A percentile compares a stretch with the other conserved stretches of the same genome.
phyloP scores from a whole-genome alignment of 2,888 invertebrate genomes.

The Hirudinaria manillensis region DNA sequence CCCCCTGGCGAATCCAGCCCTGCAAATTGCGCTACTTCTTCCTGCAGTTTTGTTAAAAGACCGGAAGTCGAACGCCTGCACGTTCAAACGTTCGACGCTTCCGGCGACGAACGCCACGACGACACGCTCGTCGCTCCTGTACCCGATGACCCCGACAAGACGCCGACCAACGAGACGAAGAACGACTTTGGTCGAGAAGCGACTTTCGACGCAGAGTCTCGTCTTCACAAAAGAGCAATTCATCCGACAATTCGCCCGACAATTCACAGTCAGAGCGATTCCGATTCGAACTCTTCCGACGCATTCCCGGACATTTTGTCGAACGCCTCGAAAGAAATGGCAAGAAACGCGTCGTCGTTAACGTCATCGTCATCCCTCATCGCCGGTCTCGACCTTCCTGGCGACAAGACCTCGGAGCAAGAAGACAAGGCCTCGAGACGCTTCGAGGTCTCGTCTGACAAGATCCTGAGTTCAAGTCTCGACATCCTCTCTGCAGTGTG shows the following conservation, averaged over 20 bases:
- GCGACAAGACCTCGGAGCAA: background rate
- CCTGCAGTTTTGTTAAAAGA: conserved; percentile 4
- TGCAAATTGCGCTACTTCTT: background rate
- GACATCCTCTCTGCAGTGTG: background rate
- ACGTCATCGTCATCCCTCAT: conserved; percentile 36
- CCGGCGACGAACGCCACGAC: no score
- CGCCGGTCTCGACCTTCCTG: conserved; percentile 17
- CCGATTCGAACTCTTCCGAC: background rate
- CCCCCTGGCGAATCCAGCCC: background rate
- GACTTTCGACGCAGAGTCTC: no score
- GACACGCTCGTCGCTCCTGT: background rate
- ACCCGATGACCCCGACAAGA: background rate
- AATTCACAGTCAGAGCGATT: background rate
- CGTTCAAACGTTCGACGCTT: no score
- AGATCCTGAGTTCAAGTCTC: background rate
- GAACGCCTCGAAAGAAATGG: conserved; percentile 8
- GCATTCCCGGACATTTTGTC: background rate
- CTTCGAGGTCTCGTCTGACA: conserved; percentile 5
- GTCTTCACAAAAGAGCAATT: no score
- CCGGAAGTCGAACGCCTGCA: background rate
- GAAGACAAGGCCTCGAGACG: background rate
- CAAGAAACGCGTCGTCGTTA: conserved; percentile 33
- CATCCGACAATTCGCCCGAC: background rate
- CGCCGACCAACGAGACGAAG: background rate
- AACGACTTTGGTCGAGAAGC: background rate